phyloP scores from a whole-genome alignment of 23 tunicate genomes.

The Trididemnum clinides region DNA sequence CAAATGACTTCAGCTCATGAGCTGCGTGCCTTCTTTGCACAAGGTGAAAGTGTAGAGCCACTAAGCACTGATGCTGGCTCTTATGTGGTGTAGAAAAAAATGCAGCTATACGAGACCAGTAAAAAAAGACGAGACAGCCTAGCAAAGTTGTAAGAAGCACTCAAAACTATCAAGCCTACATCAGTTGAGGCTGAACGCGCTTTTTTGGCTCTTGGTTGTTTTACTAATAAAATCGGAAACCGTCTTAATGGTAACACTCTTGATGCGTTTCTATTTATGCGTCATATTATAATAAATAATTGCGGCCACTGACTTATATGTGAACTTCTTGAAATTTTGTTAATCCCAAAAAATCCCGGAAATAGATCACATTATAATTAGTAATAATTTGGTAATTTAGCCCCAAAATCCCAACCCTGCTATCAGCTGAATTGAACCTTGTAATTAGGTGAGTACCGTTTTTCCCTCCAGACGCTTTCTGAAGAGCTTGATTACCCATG shows the following conservation, averaged over 20 bases:
- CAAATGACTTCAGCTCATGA: background rate
- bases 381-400: background rate
- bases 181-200: slow-evolving; percentile 24
- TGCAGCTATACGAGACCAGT: background rate
- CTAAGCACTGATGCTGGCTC: background rate
- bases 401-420: slow-evolving; percentile 17
- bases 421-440: no score
- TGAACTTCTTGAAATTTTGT: no score
- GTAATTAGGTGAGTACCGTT: no score
- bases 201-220: background rate
- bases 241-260: slow-evolving; percentile 6
- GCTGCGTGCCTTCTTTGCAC: background rate
- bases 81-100: background rate
- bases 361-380: background rate
- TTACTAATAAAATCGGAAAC: background rate
- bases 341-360: slow-evolving; percentile 7
- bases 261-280: slow-evolving; percentile 6
- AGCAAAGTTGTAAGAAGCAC: background rate
- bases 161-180: slow-evolving; percentile 16
- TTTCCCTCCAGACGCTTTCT: no score
- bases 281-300: slow-evolving; percentile 12
- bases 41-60: background rate
- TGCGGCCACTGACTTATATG: background rate
- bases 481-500: no score
- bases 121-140: background rate